These are phyloP conservation scores for Physeter macrocephalus DNA, from an alignment of 2,113 vertebrate species.

Conservation along the genomic window DNA sequence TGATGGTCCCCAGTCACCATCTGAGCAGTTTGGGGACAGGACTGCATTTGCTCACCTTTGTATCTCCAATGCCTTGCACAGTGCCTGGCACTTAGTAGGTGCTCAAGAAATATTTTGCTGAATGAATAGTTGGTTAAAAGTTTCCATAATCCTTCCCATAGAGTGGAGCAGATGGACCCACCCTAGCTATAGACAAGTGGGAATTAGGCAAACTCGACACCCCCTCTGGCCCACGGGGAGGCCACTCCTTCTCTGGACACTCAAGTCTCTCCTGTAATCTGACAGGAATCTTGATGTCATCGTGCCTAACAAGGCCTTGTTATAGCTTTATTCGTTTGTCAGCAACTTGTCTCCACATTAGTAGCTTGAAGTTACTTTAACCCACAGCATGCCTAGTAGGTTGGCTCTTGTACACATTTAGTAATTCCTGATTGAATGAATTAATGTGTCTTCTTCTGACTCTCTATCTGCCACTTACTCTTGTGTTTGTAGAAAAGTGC, in stretches of 20 bases:
- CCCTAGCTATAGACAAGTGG: background rate
- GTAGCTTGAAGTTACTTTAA: background rate
- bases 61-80: background rate
- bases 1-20: background rate
- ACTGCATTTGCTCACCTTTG: background rate
- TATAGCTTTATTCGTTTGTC: background rate
- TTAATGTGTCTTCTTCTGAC: background rate
- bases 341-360: background rate
- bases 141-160: background rate
- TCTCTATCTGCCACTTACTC: background rate
- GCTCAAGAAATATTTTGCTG: background rate
- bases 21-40: background rate
- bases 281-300: background rate
- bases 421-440: background rate
- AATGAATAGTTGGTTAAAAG: background rate
- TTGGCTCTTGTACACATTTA: background rate
- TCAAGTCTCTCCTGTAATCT: background rate
- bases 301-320: background rate
- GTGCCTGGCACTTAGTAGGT: background rate
- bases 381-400: background rate
- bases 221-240: background rate
- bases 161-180: background rate
- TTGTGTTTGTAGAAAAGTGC: background rate
- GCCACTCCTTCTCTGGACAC: background rate
- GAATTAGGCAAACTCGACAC: background rate